Base-by-base conservation (phyloP, 2,888 invertebrate genomes). In the Synanthedon vespiformis region DNA sequence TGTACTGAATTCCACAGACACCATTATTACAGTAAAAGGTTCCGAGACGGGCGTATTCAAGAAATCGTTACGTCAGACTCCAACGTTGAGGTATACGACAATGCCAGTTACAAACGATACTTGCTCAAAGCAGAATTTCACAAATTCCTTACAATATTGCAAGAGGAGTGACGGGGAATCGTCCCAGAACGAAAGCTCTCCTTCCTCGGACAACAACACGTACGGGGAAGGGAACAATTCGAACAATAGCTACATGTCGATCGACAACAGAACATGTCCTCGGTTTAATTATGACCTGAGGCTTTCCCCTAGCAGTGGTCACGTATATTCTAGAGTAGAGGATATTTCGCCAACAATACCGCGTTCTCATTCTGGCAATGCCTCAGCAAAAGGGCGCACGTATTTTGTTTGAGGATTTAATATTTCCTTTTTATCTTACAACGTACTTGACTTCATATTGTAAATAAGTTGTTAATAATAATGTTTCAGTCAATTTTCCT, bases 161-260 rank as follows among this genome's bases (percentile, higher is more conserved):
- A 84, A 73, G 60, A 77, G 80, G 59, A 84, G 82, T 68, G 80
- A 88, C 63, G 85, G 79, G 54, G 88, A 85, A 68, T 86, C 81
- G 58, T 88, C 80, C 74, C 89, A 81, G 84, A 89, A 79, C 85
- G 90, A 80, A 88, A 90, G 81, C 83, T 90, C 76, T 77, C 89
- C 81, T 64, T 87, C 87, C 52, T 86, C 86, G 16, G 86, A 86
- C 62, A 81, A 80, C 68, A 90, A 89, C 72, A 90, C 90, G 71
- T 90, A 90, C 70, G 90, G 90, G 65, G 90, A 90, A 72, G 90
- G 90, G 64, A 89, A 90, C 68, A 89, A 90, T 71, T 84, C 90
- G 67, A 91, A 90, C 77, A 91, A 91, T 77, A 91, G 91, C 83
- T 91, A 91, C 80, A 90, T 91, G 78, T 91, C 91, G 59, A 91